Conservation (phyloP, 2,888 invertebrate species). For the Drosophila neonasuta region DNA sequence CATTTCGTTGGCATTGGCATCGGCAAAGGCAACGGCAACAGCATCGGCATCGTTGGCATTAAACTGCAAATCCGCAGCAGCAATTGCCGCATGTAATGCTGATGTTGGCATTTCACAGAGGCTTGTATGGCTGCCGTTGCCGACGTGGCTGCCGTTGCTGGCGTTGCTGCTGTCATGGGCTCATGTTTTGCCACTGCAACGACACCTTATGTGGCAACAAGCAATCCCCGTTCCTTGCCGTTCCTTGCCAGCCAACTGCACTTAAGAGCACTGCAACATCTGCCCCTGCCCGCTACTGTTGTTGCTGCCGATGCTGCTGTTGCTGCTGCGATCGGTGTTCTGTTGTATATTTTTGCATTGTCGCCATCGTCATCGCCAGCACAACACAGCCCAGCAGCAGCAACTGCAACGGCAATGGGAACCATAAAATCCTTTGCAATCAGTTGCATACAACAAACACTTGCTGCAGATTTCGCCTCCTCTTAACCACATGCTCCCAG, state of each 20-base stretch:
- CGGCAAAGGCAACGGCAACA: constrained; percentile 30
- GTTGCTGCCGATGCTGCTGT: not conserved
- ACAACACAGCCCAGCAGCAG: constrained; percentile 33
- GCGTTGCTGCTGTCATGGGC: constrained; percentile 59
- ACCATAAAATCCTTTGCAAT: constrained; percentile 75
- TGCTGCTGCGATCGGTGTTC: constrained; percentile 41
- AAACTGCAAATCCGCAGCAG: constrained; percentile 74
- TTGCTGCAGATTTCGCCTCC: constrained; percentile 26
- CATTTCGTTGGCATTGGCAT: constrained; percentile 56
- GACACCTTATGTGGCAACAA: constrained; percentile 77
- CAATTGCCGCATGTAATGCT: constrained; percentile 74
- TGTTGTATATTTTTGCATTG: constrained; percentile 62
- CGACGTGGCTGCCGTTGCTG: constrained; percentile 28
- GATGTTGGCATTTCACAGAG: constrained; percentile 73
- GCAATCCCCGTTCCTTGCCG: constrained; percentile 31
- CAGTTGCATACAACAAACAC: constrained; percentile 73
- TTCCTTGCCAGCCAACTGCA: constrained; percentile 23
- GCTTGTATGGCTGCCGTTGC: constrained; percentile 27
- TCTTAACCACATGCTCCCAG: constrained; percentile 32
- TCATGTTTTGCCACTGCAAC: constrained; percentile 63
- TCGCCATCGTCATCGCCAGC: constrained; percentile 38
- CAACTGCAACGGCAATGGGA: constrained; percentile 34
- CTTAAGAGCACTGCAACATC: constrained; percentile 30
- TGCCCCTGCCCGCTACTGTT: constrained; percentile 14
- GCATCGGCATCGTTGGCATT: constrained; percentile 57